Evolutionary conservation across 2,888 invertebrate species (phyloP).

Genomic region (Callosobruchus maculatus): DNA sequence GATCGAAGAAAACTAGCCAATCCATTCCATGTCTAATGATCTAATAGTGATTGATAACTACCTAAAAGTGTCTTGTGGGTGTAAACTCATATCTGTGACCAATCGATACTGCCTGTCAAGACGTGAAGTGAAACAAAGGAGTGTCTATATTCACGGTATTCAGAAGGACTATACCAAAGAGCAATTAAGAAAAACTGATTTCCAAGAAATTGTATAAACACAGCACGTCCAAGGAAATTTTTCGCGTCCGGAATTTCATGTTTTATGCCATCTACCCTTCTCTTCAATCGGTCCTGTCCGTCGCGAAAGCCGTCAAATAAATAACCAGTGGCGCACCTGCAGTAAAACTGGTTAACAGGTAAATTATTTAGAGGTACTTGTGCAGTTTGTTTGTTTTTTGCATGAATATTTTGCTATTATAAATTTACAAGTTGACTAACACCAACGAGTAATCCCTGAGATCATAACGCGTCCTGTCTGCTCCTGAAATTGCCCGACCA

Average conservation of each 20-base stretch:
- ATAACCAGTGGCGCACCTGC: constrained; percentile 7
- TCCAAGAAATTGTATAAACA: neutral
- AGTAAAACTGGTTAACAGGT: constrained; percentile 10
- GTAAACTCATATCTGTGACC: no score
- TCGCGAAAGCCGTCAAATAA: neutral
- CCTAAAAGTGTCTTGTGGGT: no score
- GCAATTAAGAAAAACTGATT: neutral
- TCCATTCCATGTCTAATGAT: no score
- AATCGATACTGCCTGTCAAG: no score
- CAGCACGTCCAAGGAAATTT: constrained; percentile 13
- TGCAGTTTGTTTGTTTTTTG: no score
- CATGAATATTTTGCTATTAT: no score
- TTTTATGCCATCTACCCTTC: neutral
- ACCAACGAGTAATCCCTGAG: no score
- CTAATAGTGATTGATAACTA: no score
- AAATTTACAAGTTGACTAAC: no score
- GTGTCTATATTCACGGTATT: neutral
- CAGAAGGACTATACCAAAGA: neutral
- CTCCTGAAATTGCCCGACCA: no score
- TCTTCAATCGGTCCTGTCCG: constrained; percentile 1
- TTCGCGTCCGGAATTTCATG: constrained; percentile 14
- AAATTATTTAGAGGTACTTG: neutral
- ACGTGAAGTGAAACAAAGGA: neutral
- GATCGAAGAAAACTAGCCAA: no score
- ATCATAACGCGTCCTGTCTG: no score